Evolutionary conservation across 1,140 invertebrate species (phyloP), one percentile per base, ranked within the genome.

Genomic region (Tetraneura akinire): DNA sequence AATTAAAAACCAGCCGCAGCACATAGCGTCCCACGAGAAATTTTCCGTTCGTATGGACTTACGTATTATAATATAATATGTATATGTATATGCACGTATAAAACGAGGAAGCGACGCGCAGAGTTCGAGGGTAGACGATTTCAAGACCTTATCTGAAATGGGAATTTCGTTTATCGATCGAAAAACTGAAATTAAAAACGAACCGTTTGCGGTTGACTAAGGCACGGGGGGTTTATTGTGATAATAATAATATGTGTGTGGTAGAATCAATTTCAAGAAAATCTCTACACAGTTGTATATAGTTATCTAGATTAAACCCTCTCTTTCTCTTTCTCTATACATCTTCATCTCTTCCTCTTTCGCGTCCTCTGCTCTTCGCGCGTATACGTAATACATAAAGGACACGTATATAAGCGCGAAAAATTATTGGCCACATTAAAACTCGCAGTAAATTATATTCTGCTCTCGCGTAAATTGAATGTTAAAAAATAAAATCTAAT

Each of bases 1-100:
- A 76, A 76, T 76, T 76, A 76, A 76, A 76, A 76, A 76, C 53
- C 73, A 57, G 51, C 73, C 73, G 51, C 73, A n/a, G n/a, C n/a
- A n/a, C n/a, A 57, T 16, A 57, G 21, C 32, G 51, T 76, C 73
- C 73, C 73, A 32, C 73, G 73, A 76, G 73, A 37, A 76, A 76
- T 57, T 21, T 32, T 68, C 32, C 37, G 37, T n/a, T 21, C 64
- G 21, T 37, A 13, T 45, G 37, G 14, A n/a, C 5, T 32, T 10
- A 45, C n/a, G 18, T 16, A 55, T 18, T 4, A 21, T n/a, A 21
- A 55, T 6, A 10, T 23, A 55, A 9, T 6, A 37, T 8, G 0
- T 10, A 23, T 23, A 55, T 10, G 10, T 55, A 23, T 55, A 23
- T 23, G 62, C 32, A 32, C n/a, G 62, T 37, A 42, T 13, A 21